These are phyloP conservation scores for Rhysida immarginata DNA, from an alignment of 1,140 invertebrate genomes.

Conservation along the genomic window DNA sequence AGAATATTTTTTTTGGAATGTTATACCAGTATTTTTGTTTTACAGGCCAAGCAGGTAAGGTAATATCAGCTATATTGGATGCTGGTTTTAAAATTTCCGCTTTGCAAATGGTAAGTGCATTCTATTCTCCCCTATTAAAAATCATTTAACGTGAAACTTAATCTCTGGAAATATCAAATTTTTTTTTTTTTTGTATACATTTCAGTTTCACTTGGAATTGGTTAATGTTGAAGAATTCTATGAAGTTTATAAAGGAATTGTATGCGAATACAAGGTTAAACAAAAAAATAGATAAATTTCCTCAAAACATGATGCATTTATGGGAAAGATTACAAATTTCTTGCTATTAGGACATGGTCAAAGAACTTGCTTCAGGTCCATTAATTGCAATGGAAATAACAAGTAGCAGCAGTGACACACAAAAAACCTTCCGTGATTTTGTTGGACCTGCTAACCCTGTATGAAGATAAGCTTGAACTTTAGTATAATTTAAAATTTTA, in stretches of 20 bases:
- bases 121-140: no score
- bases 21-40: no score
- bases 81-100: constrained; percentile 60
- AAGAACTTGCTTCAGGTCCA: constrained; percentile 60
- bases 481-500: background rate
- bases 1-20: no score
- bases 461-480: constrained; percentile 23
- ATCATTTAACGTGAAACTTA: no score
- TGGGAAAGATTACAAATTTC: no score
- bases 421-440: constrained; percentile 58
- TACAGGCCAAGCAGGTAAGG: constrained; percentile 41
- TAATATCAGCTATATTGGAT: constrained; percentile 55
- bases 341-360: constrained; percentile 57
- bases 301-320: no score
- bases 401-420: constrained; percentile 41
- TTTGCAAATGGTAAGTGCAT: constrained; percentile 41
- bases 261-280: constrained; percentile 59
- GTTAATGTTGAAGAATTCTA: constrained; percentile 76
- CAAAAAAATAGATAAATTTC: no score
- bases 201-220: constrained; percentile 49
- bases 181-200: no score
- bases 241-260: constrained; percentile 83
- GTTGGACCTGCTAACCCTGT: constrained; percentile 78
- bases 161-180: no score
- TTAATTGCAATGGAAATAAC: constrained; percentile 73